These are phyloP conservation scores for Chymomyza costata DNA, from an alignment of 1,140 invertebrate species.

Conservation along the genomic window DNA sequence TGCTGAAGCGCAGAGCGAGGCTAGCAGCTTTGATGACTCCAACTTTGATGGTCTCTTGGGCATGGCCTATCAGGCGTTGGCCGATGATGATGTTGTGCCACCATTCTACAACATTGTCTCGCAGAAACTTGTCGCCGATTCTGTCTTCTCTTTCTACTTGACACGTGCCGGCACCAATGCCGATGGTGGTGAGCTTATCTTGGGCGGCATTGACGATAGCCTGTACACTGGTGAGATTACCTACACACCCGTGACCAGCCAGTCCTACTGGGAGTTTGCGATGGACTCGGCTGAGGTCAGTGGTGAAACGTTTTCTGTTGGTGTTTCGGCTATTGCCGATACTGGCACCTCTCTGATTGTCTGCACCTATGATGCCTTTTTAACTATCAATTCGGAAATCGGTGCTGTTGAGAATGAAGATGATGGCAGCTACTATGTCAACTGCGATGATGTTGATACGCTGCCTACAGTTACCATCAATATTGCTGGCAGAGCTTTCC, in stretches of 20 bases:
- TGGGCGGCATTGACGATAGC: slow-evolving; percentile 36
- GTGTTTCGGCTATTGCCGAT: slow-evolving; percentile 83
- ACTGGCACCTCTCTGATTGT: slow-evolving; percentile 85
- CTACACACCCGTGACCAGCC: slow-evolving; percentile 32
- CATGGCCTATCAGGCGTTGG: slow-evolving; percentile 90
- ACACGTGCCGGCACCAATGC: slow-evolving; percentile 79
- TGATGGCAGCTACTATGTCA: slow-evolving; percentile 79
- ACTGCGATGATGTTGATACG: slow-evolving; percentile 41
- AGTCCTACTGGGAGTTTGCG: slow-evolving; percentile 45
- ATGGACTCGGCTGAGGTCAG: slow-evolving; percentile 18
- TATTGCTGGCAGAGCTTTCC: slow-evolving; percentile 44
- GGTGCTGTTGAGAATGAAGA: slow-evolving; percentile 86
- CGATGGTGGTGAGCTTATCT: slow-evolving; percentile 30
- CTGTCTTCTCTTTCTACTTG: slow-evolving; percentile 95
- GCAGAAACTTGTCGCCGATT: slow-evolving; percentile 84
- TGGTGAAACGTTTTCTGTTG: slow-evolving; percentile 42
- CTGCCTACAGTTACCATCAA: slow-evolving; percentile 50
- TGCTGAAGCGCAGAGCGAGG: slow-evolving; percentile 96
- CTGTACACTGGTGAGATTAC: slow-evolving; percentile 30
- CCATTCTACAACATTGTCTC: slow-evolving; percentile 96
- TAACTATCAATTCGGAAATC: slow-evolving; percentile 25
- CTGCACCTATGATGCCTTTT: slow-evolving; percentile 79
- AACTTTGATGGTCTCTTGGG: slow-evolving; percentile 98
- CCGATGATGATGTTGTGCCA: slow-evolving; percentile 91
- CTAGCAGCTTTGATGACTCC: slow-evolving; percentile 90